phyloP scores from a whole-genome alignment of 1,140 invertebrate species.

The Drosophila aff. region DNA sequence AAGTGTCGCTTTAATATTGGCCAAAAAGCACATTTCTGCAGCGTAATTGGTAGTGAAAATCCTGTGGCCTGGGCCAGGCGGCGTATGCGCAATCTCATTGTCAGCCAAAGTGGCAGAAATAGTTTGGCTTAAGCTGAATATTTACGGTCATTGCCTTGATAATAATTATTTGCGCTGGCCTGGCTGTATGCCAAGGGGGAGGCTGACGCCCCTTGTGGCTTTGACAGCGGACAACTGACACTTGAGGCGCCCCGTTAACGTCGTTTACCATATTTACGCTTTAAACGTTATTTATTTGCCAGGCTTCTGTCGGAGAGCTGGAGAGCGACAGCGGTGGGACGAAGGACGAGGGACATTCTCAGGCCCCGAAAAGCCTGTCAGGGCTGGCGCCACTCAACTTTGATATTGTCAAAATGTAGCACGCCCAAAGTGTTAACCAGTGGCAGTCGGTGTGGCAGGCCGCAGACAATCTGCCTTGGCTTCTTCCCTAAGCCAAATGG shows the following conservation, averaged over 20 bases:
- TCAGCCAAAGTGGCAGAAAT: slow-evolving; percentile 22
- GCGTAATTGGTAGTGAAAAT: slow-evolving; percentile 59
- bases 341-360: not conserved
- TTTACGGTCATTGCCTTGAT: slow-evolving; percentile 16
- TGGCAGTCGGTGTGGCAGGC: slow-evolving; percentile 6
- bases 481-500: slow-evolving; percentile 27
- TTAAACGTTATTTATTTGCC: slow-evolving; percentile 82
- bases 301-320: slow-evolving; percentile 9
- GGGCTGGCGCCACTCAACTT: slow-evolving; percentile 60
- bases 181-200: slow-evolving; percentile 10
- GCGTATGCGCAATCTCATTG: slow-evolving; percentile 64
- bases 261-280: slow-evolving; percentile 80
- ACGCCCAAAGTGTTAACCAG: slow-evolving; percentile 46
- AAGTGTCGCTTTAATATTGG: slow-evolving; percentile 33
- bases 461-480: slow-evolving; percentile 31
- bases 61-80: slow-evolving; percentile 32
- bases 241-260: slow-evolving; percentile 75
- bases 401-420: slow-evolving; percentile 67
- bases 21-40: slow-evolving; percentile 36
- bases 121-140: slow-evolving; percentile 13
- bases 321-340: not conserved
- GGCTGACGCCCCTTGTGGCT: slow-evolving; percentile 39
- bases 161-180: slow-evolving; percentile 32
- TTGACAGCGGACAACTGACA: slow-evolving; percentile 78
- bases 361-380: slow-evolving; percentile 32